Evolutionary conservation across 2,113 vertebrate species (phyloP).

Genomic region (Piaya cayana): DNA sequence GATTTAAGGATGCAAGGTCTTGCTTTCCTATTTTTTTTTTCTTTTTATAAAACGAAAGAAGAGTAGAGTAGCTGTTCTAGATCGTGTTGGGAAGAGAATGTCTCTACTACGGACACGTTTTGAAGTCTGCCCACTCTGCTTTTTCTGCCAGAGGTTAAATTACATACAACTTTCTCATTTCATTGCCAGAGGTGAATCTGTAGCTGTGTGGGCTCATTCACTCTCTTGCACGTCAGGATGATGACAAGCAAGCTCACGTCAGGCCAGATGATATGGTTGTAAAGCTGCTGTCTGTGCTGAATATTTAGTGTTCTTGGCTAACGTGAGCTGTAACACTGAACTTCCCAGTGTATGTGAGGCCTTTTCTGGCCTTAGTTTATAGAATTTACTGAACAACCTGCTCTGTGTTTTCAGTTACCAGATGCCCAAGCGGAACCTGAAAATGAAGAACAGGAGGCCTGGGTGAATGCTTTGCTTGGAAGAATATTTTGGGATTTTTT

Average conservation of each 20-base stretch:
- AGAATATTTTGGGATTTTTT: slow-evolving; percentile 99
- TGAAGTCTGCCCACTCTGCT: not conserved
- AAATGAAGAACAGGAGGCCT: slow-evolving; percentile 86
- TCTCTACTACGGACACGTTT: not conserved
- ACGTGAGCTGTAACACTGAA: not conserved
- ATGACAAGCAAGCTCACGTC: not conserved
- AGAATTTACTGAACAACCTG: not conserved
- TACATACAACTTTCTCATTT: not conserved
- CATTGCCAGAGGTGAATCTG: not conserved
- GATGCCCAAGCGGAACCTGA: slow-evolving; percentile 63
- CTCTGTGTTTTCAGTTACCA: slow-evolving; percentile 77
- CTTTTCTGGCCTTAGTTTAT: not conserved
- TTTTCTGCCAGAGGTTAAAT: slow-evolving; percentile 21
- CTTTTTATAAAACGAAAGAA: not conserved
- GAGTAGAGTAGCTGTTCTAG: not conserved
- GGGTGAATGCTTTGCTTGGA: slow-evolving; percentile 95
- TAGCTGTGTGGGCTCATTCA: not conserved
- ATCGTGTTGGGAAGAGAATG: not conserved
- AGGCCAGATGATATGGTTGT: not conserved
- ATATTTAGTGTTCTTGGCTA: not conserved
- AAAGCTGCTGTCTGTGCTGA: not conserved
- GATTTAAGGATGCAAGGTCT: not conserved
- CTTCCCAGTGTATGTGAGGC: not conserved
- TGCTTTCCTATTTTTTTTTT: not conserved
- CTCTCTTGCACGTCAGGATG: not conserved